A percentile compares a stretch with the other conserved stretches of the same genome.
Evolutionary conservation across 2,888 invertebrate species (phyloP).

Genomic region (Tribolium freemani): DNA sequence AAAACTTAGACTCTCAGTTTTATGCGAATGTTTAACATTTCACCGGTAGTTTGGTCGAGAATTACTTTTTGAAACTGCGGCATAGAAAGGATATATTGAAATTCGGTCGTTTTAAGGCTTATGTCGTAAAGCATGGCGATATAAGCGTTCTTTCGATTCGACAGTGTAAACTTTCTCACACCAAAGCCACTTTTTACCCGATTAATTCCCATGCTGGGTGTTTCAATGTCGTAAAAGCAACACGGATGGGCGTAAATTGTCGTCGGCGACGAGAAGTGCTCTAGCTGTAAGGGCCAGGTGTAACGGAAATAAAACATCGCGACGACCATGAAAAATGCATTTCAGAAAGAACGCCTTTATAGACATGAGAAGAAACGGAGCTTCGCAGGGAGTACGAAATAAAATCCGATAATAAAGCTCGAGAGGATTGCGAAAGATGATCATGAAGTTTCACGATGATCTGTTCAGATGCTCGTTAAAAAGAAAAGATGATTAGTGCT

Average conservation of each 20-base stretch:
- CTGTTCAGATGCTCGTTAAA: conserved; percentile 22
- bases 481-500: conserved; percentile 21
- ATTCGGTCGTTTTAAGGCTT: conserved; percentile 43
- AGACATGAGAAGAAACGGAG: conserved; percentile 12
- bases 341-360: conserved; percentile 18
- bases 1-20: conserved; percentile 43
- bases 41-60: conserved; percentile 37
- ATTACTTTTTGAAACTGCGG: conserved; percentile 44
- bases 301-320: conserved; percentile 29
- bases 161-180: conserved; percentile 25
- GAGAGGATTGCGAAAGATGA: conserved; percentile 24
- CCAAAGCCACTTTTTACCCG: conserved; percentile 19
- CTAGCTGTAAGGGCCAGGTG: conserved; percentile 19
- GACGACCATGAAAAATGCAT: conserved; percentile 33
- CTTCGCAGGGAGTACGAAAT: conserved; percentile 1
- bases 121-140: conserved; percentile 43
- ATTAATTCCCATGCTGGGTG: conserved; percentile 36
- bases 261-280: conserved; percentile 11
- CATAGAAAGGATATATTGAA: conserved; percentile 44
- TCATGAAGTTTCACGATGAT: conserved; percentile 15
- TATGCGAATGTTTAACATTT: conserved; percentile 45
- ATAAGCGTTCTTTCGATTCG: conserved; percentile 28
- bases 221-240: conserved; percentile 20
- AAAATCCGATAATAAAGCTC: conserved; percentile 33
- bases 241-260: conserved; percentile 29